Conservation (phyloP, 2,888 invertebrate genomes). For the Hirtodrosophila histrioides region DNA sequence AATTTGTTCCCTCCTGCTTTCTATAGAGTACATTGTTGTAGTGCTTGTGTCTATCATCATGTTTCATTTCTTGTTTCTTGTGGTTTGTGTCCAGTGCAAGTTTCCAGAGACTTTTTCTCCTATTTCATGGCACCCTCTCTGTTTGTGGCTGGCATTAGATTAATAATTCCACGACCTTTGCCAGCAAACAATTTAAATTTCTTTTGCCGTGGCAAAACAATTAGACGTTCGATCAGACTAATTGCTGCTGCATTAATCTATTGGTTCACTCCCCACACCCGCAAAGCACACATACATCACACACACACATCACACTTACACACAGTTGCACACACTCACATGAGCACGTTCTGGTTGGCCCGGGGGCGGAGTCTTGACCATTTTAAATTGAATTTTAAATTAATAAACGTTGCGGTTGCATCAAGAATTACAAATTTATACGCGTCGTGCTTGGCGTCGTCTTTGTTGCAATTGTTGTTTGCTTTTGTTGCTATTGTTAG, state of each 20-base stretch:
- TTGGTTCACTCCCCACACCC: conserved; percentile 53
- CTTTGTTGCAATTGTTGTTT: conserved; percentile 34
- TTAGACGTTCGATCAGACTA: conserved; percentile 75
- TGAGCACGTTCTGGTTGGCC: conserved; percentile 28
- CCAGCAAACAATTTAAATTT: conserved; percentile 61
- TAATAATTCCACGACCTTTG: conserved; percentile 56
- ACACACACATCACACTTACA: conserved; percentile 18
- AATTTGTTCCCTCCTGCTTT: too few relatives aligned
- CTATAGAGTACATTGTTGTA: too few relatives aligned
- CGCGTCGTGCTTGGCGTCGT: conserved; percentile 46
- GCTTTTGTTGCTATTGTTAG: conserved; percentile 12
- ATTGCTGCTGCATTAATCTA: conserved; percentile 76
- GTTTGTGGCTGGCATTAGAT: conserved; percentile 47
- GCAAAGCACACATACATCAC: conserved; percentile 3
- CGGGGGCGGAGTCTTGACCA: conserved; percentile 56
- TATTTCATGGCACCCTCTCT: background rate
- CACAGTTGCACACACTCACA: conserved; percentile 8
- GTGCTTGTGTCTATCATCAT: too few relatives aligned
- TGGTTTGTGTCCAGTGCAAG: too few relatives aligned
- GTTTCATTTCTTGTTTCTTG: too few relatives aligned
- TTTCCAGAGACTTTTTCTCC: conserved; percentile 1
- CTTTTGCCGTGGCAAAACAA: conserved; percentile 68
- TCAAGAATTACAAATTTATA: conserved; percentile 82
- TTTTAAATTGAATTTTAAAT: conserved; percentile 82
- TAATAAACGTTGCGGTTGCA: conserved; percentile 81